These are phyloP conservation scores for Drosophila sordidula DNA, from an alignment of 2,888 invertebrate species.

Conservation along the genomic window DNA sequence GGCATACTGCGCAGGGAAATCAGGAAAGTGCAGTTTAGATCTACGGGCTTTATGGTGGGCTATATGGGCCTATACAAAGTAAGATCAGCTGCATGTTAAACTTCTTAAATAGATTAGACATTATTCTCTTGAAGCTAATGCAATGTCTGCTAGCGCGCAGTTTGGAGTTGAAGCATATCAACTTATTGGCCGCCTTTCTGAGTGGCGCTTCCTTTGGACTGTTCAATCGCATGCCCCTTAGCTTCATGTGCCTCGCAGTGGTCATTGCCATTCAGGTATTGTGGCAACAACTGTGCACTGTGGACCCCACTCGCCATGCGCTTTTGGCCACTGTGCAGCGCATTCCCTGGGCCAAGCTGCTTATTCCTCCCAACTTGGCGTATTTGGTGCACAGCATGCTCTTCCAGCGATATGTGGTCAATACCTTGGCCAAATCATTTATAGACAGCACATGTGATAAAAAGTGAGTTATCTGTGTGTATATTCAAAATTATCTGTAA, in stretches of 20 bases:
- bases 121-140: constrained; percentile 25
- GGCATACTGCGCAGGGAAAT: constrained; percentile 11
- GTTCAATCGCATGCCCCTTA: constrained; percentile 35
- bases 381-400: constrained; percentile 57
- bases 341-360: constrained; percentile 54
- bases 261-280: constrained; percentile 59
- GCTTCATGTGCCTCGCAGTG: constrained; percentile 46
- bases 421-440: constrained; percentile 41
- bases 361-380: constrained; percentile 52
- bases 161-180: constrained; percentile 10
- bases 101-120: no score
- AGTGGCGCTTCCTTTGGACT: constrained; percentile 55
- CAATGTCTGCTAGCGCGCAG: constrained; percentile 36
- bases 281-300: constrained; percentile 51
- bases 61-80: constrained; percentile 62
- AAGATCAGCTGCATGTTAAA: neutral
- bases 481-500: no score
- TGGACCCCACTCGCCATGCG: neutral
- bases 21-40: constrained; percentile 30
- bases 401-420: constrained; percentile 28
- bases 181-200: constrained; percentile 52
- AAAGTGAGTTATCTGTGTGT: constrained; percentile 36
- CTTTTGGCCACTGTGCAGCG: constrained; percentile 31
- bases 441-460: constrained; percentile 50
- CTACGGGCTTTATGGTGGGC: constrained; percentile 49